These are phyloP conservation scores for Dendroctonus valens DNA, from an alignment of 1,140 invertebrate species.

Conservation along the genomic window DNA sequence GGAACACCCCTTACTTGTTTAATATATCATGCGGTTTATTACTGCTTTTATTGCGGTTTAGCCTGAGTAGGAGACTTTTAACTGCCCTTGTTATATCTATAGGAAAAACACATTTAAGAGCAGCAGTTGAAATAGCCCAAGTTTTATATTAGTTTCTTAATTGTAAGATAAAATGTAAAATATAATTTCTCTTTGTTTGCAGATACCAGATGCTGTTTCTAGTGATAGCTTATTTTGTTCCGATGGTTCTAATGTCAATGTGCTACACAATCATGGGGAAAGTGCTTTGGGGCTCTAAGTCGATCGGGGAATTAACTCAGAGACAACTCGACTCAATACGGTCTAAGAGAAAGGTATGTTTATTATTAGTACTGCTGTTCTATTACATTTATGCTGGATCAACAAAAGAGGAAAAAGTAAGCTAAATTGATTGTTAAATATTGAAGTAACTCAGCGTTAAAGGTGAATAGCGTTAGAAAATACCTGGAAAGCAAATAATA, in stretches of 20 bases:
- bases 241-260: conserved; percentile 82
- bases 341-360: conserved; percentile 80
- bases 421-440: neutral
- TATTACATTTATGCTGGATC: neutral
- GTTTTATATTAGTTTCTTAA: no score
- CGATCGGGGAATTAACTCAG: conserved; percentile 86
- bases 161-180: no score
- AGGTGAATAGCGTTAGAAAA: no score
- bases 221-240: conserved; percentile 85
- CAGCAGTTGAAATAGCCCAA: no score
- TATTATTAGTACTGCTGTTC: neutral
- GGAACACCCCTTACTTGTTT: no score
- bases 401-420: neutral
- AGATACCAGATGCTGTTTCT: conserved; percentile 90
- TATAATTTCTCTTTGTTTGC: conserved; percentile 40
- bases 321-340: conserved; percentile 79
- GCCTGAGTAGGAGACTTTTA: no score
- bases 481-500: no score
- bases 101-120: no score
- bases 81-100: no score
- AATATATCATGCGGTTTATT: no score
- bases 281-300: conserved; percentile 75
- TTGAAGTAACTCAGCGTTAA: no score
- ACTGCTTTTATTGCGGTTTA: no score
- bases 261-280: conserved; percentile 84